A percentile compares a stretch with the other conserved stretches of the same genome.
These are phyloP conservation scores for Sthenelais limicola DNA, from an alignment of 2,888 invertebrate species.

Conservation along the genomic window DNA sequence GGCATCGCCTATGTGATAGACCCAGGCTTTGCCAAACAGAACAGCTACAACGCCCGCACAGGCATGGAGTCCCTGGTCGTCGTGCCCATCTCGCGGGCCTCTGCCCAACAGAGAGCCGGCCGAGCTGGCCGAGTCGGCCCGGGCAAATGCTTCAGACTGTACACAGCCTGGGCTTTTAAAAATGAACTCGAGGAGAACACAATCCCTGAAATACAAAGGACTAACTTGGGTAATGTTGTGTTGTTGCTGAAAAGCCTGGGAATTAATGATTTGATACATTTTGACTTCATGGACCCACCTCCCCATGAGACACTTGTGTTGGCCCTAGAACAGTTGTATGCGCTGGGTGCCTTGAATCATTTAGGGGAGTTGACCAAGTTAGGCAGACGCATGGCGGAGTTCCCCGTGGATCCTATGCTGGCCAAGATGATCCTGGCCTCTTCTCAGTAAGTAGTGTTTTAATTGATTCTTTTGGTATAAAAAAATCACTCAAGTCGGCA, in stretches of 20 bases:
- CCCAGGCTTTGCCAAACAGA: slow-evolving; percentile 99
- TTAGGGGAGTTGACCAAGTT: slow-evolving; percentile 96
- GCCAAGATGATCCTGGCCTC: slow-evolving; percentile 98
- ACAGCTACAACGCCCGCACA: slow-evolving; percentile 96
- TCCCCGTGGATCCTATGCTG: slow-evolving; percentile 99
- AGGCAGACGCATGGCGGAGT: slow-evolving; percentile 98
- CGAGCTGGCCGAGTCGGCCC: slow-evolving; percentile 92
- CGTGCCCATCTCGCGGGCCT: slow-evolving; percentile 96
- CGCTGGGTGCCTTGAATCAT: slow-evolving; percentile 97
- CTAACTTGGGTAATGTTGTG: slow-evolving; percentile 97
- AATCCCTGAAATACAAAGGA: slow-evolving; percentile 97
- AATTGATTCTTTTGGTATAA: no score
- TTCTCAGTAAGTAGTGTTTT: slow-evolving; percentile 82
- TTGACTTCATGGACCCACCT: slow-evolving; percentile 98
- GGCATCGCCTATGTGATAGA: slow-evolving; percentile 99
- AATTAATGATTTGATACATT: slow-evolving; percentile 97
- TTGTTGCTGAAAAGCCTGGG: slow-evolving; percentile 96
- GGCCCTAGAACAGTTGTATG: slow-evolving; percentile 92
- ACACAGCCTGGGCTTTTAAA: slow-evolving; percentile 98
- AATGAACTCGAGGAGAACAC: slow-evolving; percentile 98
- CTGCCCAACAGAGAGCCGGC: slow-evolving; percentile 97
- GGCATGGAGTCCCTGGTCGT: slow-evolving; percentile 99
- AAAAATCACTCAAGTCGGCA: no score
- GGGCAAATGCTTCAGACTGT: slow-evolving; percentile 97
- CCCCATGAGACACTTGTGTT: slow-evolving; percentile 78